These are phyloP conservation scores for Hybognathus amarus DNA, from an alignment of 2,797 vertebrate genomes.

Conservation along the genomic window DNA sequence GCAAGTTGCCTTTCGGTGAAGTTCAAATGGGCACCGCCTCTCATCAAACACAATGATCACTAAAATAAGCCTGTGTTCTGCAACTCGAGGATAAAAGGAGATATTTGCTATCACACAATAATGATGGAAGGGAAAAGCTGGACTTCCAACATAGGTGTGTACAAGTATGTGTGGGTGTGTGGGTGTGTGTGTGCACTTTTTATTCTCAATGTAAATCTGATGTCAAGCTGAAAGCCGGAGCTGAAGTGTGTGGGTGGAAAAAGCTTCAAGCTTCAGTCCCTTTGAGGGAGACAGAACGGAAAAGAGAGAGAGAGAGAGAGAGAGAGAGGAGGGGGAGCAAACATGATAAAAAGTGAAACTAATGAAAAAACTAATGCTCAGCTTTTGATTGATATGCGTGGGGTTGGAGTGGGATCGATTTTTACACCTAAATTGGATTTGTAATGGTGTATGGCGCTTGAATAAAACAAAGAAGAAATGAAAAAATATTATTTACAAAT, in stretches of 20 bases:
- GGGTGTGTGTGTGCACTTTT: conserved; percentile 70
- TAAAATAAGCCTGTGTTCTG: conserved; percentile 1
- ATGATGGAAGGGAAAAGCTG: not conserved
- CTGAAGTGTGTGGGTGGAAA: conserved; percentile 80
- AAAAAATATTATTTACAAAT: not conserved
- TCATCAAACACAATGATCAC: not conserved
- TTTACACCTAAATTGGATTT: conserved; percentile 16
- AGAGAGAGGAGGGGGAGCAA: conserved; percentile 52
- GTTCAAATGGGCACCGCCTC: conserved; percentile 4
- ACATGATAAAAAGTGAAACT: conserved; percentile 40
- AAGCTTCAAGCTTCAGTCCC: conserved; percentile 81
- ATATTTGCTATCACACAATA: conserved; percentile 4
- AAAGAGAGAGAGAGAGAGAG: conserved; percentile 58
- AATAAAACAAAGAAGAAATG: not conserved
- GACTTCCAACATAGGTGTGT: conserved; percentile 11
- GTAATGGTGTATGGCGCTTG: not conserved
- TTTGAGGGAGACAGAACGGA: conserved; percentile 58
- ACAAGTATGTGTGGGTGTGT: conserved; percentile 46
- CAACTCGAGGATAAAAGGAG: not conserved
- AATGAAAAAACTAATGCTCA: conserved; percentile 31
- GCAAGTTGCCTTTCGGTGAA: not conserved
- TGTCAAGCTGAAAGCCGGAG: conserved; percentile 77
- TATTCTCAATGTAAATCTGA: conserved; percentile 82
- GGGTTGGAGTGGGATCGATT: conserved; percentile 14
- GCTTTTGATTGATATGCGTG: conserved; percentile 29